Evolutionary conservation across 1,140 invertebrate genomes (phyloP), one percentile per base, ranked within the genome.

Genomic region (Formica selysi): DNA sequence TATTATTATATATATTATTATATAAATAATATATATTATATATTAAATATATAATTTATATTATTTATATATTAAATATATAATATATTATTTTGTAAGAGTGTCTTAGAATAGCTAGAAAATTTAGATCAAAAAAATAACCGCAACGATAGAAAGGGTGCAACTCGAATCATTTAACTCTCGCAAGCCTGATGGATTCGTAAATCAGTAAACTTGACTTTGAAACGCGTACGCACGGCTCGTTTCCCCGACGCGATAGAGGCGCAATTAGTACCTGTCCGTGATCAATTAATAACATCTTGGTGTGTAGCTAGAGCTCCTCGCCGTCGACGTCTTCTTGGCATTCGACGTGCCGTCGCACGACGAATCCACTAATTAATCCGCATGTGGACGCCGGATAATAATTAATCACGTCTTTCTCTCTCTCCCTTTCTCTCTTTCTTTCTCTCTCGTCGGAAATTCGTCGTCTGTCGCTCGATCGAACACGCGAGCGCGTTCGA

Each of bases 271-370:
- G 86, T 86, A 86, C 68, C 76, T 90, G 89, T 86, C 89, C 64
- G 74, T 83, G 89, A 81, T 87, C 90, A 78, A 90, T 91, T 91
- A 91, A 91, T 91, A 91, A 88, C 89, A 76, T 62, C 80, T 4
- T 32, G 48, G 48, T 62, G 59, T 61, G 54, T 54, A 44, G 68
- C 59, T 64, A 38, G 44, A 22, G 32, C 54, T 41, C 54, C 22
- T 13, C 74, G 64, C 44, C 44, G 62, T 59, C 61, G 48, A 79
- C 64, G 26, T 79, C 67, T 71, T 90, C 86, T 90, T 90, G 89
- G 89, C 86, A 86, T 73, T 76, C 89, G 83, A 86, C 78, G 81
- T 76, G 62, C 78, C 78, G 89, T 91, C 89, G 68, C 44, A 89
- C 87, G 85, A 85, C 87, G 74, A 22, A 83, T 88, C 48, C 83